Evolutionary conservation across 2,113 vertebrate species (phyloP).

Genomic region (human): GRCh38 chr1:218926001-218926500

Average conservation of each 20-base stretch:
- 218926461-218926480: not conserved
- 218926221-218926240: not conserved
- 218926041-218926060: slow-evolving; percentile 66
- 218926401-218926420: not conserved
- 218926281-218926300: not conserved
- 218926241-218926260: slow-evolving; percentile 30
- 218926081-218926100: slow-evolving; percentile 45
- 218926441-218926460: not conserved
- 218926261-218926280: slow-evolving; percentile 1
- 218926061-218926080: slow-evolving; percentile 45
- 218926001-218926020: not conserved
- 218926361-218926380: not conserved
- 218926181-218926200: not conserved
- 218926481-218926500: not conserved
- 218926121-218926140: slow-evolving; percentile 45
- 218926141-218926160: slow-evolving; percentile 69
- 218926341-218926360: not conserved
- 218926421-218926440: not conserved
- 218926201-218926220: slow-evolving; percentile 37
- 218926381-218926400: not conserved
- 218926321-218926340: not conserved
- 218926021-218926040: slow-evolving; percentile 67
- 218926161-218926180: slow-evolving; percentile 31
- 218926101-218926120: slow-evolving; percentile 64
- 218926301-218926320: slow-evolving; percentile 36